Percentiles rank a stretch among this genome's conserved stretches.
Evolutionary conservation across 2,888 invertebrate species (phyloP).

Genomic region (Euzophera pinguis): DNA sequence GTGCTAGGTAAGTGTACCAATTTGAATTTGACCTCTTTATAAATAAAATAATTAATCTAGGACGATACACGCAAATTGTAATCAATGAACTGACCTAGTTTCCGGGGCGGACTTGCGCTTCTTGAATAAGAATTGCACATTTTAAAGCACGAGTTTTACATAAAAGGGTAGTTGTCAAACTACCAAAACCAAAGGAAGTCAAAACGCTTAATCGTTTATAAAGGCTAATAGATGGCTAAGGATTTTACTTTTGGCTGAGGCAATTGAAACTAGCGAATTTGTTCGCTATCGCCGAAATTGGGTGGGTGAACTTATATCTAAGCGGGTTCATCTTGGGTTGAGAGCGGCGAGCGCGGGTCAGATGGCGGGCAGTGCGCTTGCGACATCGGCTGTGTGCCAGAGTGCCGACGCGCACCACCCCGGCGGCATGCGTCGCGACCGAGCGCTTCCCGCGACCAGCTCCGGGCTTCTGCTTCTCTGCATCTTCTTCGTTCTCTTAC

Average conservation of each 20-base stretch:
- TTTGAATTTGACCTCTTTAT: neutral
- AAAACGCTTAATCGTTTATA: neutral
- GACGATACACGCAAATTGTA: conserved; percentile 11
- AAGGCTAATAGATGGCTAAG: too few species aligned
- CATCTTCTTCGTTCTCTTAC: conserved; percentile 10
- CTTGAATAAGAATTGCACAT: neutral
- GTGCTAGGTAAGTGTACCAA: neutral
- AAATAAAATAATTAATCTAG: neutral
- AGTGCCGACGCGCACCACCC: conserved; percentile 50
- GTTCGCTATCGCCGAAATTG: conserved; percentile 66
- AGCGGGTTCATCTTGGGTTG: conserved; percentile 62
- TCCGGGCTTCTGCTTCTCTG: conserved; percentile 18
- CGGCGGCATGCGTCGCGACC: conserved; percentile 56
- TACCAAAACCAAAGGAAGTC: neutral
- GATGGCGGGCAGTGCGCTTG: conserved; percentile 52
- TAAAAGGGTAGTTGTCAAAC: too few species aligned
- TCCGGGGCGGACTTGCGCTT: conserved; percentile 11
- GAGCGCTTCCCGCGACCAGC: conserved; percentile 30
- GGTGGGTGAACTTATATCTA: conserved; percentile 75
- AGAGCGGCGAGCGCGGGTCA: conserved; percentile 54
- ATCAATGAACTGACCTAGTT: conserved; percentile 14
- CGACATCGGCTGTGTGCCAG: conserved; percentile 39
- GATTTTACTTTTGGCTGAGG: too few species aligned
- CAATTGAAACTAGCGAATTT: conserved; percentile 46
- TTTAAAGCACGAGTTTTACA: neutral